Evolutionary conservation across 2,113 vertebrate genomes (phyloP).

Genomic region (Panurus biarmicus): DNA sequence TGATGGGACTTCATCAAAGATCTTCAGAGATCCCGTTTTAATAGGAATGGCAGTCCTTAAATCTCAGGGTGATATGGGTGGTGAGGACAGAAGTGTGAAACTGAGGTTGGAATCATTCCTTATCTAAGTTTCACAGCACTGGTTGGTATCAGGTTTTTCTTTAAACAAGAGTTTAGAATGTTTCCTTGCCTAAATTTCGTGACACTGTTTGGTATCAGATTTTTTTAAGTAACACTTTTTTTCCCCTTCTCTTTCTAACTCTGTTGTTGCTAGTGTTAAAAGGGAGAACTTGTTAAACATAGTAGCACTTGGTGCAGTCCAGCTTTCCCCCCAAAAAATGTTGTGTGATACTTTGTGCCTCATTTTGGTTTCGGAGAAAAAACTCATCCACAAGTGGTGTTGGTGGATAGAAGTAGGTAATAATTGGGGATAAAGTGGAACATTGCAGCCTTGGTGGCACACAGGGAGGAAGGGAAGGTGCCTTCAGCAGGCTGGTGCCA

Average conservation of each 20-base stretch:
- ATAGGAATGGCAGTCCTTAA: background rate
- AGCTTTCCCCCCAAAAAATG: background rate
- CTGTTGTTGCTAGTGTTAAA: background rate
- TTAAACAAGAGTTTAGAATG: background rate
- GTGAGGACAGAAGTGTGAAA: background rate
- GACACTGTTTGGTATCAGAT: background rate
- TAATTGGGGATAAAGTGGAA: background rate
- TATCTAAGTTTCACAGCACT: background rate
- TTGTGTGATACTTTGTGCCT: background rate
- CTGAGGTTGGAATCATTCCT: background rate
- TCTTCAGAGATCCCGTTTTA: background rate
- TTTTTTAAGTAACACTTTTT: background rate
- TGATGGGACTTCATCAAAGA: background rate
- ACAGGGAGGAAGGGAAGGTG: background rate
- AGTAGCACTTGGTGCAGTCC: no score
- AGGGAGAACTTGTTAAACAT: background rate
- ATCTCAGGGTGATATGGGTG: rapidly evolving
- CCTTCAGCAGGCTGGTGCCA: background rate
- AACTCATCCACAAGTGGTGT: rapidly evolving
- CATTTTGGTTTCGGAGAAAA: background rate
- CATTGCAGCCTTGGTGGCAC: background rate
- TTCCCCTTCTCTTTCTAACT: background rate
- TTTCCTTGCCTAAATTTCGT: background rate
- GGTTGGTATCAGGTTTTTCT: background rate
- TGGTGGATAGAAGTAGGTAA: background rate